Percentiles rank a stretch among this genome's conserved stretches.
These are phyloP conservation scores for Danio albolineatus DNA, from an alignment of 2,797 vertebrate genomes.

Conservation along the genomic window DNA sequence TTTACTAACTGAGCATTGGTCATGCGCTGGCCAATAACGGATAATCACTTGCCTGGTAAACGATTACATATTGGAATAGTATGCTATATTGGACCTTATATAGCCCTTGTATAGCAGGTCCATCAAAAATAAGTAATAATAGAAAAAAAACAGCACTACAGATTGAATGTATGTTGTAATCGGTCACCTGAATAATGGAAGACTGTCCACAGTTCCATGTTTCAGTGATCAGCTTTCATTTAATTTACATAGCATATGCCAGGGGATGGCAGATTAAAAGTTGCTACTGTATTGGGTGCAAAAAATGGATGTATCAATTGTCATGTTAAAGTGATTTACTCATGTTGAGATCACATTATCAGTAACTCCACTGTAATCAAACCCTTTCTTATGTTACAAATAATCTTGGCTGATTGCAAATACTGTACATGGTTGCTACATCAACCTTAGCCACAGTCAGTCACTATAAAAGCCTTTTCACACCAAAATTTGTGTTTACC, in stretches of 20 bases:
- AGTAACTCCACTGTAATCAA: too few species aligned
- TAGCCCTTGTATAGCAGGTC: constrained; percentile 46
- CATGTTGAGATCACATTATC: too few species aligned
- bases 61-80: constrained; percentile 33
- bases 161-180: background rate
- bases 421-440: too few species aligned
- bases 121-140: constrained; percentile 4
- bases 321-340: background rate
- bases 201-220: constrained; percentile 12
- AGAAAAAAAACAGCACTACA: background rate
- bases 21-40: constrained; percentile 24
- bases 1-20: constrained; percentile 31
- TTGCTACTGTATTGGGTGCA: constrained; percentile 1
- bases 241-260: constrained; percentile 12
- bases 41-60: constrained; percentile 29
- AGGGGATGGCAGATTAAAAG: background rate
- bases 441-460: too few species aligned
- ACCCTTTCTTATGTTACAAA: too few species aligned
- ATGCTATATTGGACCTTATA: constrained; percentile 43
- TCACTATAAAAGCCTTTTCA: too few species aligned
- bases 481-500: too few species aligned
- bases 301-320: background rate
- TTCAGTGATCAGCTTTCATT: background rate
- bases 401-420: too few species aligned
- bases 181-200: background rate